Percentiles rank a stretch among this genome's conserved stretches.
phyloP scores from a whole-genome alignment of 2,888 invertebrate species.

The Lordiphosa fenestrarum region DNA sequence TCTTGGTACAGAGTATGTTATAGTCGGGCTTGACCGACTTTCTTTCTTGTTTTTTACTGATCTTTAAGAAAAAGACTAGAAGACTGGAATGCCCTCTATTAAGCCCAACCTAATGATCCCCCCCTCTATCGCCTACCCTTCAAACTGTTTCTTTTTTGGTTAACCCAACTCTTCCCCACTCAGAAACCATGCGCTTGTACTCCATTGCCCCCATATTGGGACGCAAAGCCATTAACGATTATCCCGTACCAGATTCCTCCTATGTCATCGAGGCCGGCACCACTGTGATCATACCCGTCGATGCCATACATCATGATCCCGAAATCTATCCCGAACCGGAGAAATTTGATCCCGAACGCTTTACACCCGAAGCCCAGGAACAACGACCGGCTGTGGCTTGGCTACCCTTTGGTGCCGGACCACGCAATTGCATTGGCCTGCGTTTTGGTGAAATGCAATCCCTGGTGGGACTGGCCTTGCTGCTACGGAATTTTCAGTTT shows the following conservation, averaged over 20 bases:
- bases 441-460: conserved; percentile 79
- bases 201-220: conserved; percentile 78
- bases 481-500: conserved; percentile 70
- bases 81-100: too few relatives aligned
- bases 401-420: conserved; percentile 77
- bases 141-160: too few relatives aligned
- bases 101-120: background rate
- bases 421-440: conserved; percentile 77
- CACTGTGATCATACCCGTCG: conserved; percentile 81
- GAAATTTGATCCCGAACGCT: conserved; percentile 80
- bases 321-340: conserved; percentile 80
- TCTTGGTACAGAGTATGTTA: too few relatives aligned
- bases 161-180: background rate
- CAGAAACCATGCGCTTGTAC: conserved; percentile 81
- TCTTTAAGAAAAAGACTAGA: too few relatives aligned
- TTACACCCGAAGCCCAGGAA: conserved; percentile 71
- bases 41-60: too few relatives aligned
- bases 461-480: conserved; percentile 63
- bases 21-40: too few relatives aligned
- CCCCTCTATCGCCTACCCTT: too few relatives aligned
- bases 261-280: conserved; percentile 81
- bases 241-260: conserved; percentile 72
- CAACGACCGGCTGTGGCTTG: conserved; percentile 66
- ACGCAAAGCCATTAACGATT: conserved; percentile 76
- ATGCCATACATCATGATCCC: conserved; percentile 80